These are phyloP conservation scores for Pteruthius melanotis DNA, from an alignment of 2,113 vertebrate genomes.

Conservation along the genomic window DNA sequence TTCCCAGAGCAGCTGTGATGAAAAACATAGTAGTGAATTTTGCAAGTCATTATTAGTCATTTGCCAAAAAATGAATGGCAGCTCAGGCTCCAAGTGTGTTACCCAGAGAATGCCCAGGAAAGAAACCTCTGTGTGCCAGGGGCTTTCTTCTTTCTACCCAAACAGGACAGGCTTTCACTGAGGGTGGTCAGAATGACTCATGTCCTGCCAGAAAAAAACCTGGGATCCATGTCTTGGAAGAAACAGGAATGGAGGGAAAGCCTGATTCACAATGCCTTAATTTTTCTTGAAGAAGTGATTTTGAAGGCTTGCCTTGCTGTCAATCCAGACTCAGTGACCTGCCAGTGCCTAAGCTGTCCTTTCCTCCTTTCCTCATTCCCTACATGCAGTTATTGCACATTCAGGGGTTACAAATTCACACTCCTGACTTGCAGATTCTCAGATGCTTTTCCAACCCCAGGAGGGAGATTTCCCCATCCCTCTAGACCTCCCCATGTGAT, in stretches of 20 bases:
- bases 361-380: background rate
- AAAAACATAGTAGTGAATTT: conserved; percentile 29
- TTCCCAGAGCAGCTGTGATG: conserved; percentile 20
- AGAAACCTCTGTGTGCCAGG: background rate
- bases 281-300: background rate
- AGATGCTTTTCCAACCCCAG: background rate
- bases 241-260: background rate
- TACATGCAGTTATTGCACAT: background rate
- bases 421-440: background rate
- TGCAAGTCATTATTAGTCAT: conserved; percentile 36
- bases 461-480: background rate
- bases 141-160: background rate
- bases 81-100: background rate
- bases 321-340: background rate
- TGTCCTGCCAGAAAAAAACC: background rate
- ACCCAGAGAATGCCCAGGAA: background rate
- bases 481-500: background rate
- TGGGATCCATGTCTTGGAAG: background rate
- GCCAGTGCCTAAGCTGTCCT: background rate
- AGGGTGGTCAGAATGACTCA: conserved; percentile 17
- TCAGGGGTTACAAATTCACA: background rate
- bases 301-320: background rate
- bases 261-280: background rate
- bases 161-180: background rate
- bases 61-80: conserved; percentile 25